Conservation (phyloP, 2,888 invertebrate genomes). For the Pterobdella sp. region DNA sequence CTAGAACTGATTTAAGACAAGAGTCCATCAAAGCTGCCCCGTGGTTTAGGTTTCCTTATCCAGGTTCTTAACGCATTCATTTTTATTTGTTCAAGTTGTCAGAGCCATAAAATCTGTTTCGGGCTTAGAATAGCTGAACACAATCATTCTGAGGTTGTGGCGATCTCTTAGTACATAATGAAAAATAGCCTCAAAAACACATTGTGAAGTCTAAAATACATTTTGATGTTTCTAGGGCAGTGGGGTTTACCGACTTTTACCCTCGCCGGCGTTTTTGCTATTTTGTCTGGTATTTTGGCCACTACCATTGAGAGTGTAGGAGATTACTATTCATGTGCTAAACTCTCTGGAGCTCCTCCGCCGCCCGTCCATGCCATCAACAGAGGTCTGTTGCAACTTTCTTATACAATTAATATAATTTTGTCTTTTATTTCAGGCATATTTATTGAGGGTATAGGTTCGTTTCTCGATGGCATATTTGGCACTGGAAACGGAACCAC, state of each 20-base stretch:
- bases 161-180: no score
- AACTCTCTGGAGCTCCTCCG: slow-evolving; percentile 63
- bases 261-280: slow-evolving; percentile 43
- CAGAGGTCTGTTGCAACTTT: slow-evolving; percentile 29
- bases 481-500: slow-evolving; percentile 82
- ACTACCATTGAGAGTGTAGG: slow-evolving; percentile 58
- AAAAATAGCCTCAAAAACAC: no score
- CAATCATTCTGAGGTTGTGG: no score
- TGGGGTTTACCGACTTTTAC: slow-evolving; percentile 47
- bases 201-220: no score
- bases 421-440: slow-evolving; percentile 36
- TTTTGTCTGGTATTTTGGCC: slow-evolving; percentile 45
- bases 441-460: slow-evolving; percentile 71
- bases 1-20: slow-evolving; percentile 46
- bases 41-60: slow-evolving; percentile 57
- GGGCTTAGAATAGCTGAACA: no score
- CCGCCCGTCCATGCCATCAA: slow-evolving; percentile 59
- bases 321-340: slow-evolving; percentile 81
- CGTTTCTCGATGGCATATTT: slow-evolving; percentile 71
- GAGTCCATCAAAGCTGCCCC: slow-evolving; percentile 42
- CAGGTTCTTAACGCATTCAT: no score
- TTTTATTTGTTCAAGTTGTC: no score
- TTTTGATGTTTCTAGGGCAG: slow-evolving; percentile 38
- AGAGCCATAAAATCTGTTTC: no score
- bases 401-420: background rate